These are phyloP conservation scores for Danaus melanippus DNA, from an alignment of 1,140 invertebrate species.

Conservation along the genomic window DNA sequence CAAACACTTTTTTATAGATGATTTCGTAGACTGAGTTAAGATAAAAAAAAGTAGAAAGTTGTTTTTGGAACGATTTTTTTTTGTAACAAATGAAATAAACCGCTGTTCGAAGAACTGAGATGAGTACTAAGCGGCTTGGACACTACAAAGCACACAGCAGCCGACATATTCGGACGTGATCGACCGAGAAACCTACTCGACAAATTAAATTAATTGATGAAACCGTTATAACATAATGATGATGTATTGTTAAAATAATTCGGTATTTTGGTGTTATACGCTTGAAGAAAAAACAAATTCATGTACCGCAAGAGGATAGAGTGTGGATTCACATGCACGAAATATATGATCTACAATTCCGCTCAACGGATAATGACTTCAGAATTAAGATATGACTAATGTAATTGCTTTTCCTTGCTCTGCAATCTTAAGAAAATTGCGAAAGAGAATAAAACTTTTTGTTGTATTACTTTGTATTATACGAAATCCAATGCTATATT, in stretches of 20 bases:
- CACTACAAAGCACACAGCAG: conserved; percentile 33
- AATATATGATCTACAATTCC: conserved; percentile 20
- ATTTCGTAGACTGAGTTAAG: too few relatives aligned
- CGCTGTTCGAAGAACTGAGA: conserved; percentile 13
- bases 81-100: conserved; percentile 25
- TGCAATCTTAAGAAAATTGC: conserved; percentile 57
- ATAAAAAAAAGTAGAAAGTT: conserved; percentile 11
- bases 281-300: conserved; percentile 36
- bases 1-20: too few relatives aligned
- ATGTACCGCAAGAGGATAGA: conserved; percentile 44
- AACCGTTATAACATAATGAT: conserved; percentile 66
- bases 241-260: conserved; percentile 68
- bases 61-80: conserved; percentile 10
- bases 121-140: conserved; percentile 9
- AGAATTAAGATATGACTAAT: conserved; percentile 39
- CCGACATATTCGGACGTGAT: conserved; percentile 44
- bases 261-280: conserved; percentile 55
- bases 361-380: conserved; percentile 42
- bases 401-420: conserved; percentile 46
- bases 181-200: conserved; percentile 55
- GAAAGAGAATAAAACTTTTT: conserved; percentile 43
- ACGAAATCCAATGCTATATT: too few relatives aligned
- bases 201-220: conserved; percentile 67
- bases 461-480: neutral
- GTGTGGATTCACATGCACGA: conserved; percentile 2